Base-by-base conservation (phyloP, 2,113 vertebrate genomes). In the Noturus placidus region DNA sequence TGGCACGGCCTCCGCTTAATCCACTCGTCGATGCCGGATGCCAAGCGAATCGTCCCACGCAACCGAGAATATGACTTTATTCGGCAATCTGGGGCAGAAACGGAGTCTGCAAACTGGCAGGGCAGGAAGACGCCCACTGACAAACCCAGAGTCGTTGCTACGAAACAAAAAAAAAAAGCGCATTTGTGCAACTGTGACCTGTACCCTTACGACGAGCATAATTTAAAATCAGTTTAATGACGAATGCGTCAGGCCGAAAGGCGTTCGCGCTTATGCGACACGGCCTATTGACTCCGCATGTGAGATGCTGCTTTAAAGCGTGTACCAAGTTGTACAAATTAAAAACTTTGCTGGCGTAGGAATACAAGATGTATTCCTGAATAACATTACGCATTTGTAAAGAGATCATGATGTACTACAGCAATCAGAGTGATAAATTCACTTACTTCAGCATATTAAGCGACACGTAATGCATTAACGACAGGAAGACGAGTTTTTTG, bases 51-150 rank as follows among this genome's bases (percentile, higher is more conserved):
- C 93, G 92, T 93, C 94, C 94, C 93, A 95, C 94, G 94, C 94
- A 93, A 93, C 93, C 94, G 86, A 94, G 93, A 94, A 93, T 94
- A 93, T 94, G 93, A 94, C 93, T 95, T 94, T 94, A 95, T 95
- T 95, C 94, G 93, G 91, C 91, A 93, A 94, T 95, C 92, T 94
- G 93, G 93, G 93, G 95, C 94, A 93, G 92, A 94, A 91, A 92
- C 88, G 91, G 93, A 93, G 91, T 93, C 93, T 95, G 94, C 93
- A 94, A 93, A 94, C 84, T 86, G 67, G 63, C 67, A 70, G 61
- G 74, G 65, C 87, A 56, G 84, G 92, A 92, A 93, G 91, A 93
- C 93, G 88, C 94, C 93, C 92, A 94, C 94, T 61, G 87, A 87
- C 67, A 85, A 86, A 46, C 91, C 88, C 91, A 78, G 15, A 92